Evolutionary conservation across 2,888 invertebrate genomes (phyloP), one percentile per base, ranked within the genome.

Genomic region (Oegoconia quadripuncta): DNA sequence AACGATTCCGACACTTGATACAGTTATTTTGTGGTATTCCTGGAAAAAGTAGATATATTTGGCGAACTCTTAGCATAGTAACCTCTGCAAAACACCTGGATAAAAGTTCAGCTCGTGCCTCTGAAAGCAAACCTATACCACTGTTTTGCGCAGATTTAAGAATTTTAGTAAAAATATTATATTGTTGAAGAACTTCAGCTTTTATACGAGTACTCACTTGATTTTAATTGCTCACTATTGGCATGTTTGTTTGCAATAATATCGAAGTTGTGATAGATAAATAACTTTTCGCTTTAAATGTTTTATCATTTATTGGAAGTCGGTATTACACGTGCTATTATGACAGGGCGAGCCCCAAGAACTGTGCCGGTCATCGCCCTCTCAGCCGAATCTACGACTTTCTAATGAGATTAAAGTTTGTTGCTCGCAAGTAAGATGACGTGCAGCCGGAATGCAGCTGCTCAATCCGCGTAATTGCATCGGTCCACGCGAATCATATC

Each of bases 381-480:
- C 62, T 47, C 48, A 53, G 64, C 68, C 75, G 69, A 83, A 82
- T 75, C 74, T 71, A 68, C 59, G 57, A 82, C 86, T 86, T 87
- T 86, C 84, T 84, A 84, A 80, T 74, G 67, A 71, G 67, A 76
- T 73, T 75, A 71, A 67, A 75, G 57, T 69, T 70, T 58, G 63
- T 60, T 66, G 59, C 60, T 60, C 63, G 59, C 61, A 54, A 59
- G 58, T 63, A 69, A 58, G 65, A 69, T 69, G 69, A 68, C 60
- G 59, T 56, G 57, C 60, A 50, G 51, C 49, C 44, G 50, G 62
- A 64, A 63, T 67, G 63, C 66, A 63, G 52, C 55, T 51, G 55
- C 57, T 46, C 50, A 35, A 47, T 42, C 39, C 50, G 43, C 43
- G 48, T 69, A 67, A 69, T 74, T 63, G 62, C 64, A 60, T 62